Evolutionary conservation across 1,140 invertebrate genomes (phyloP), one percentile per base, ranked within the genome.

Genomic region (Mycetomoellerius zeteki): DNA sequence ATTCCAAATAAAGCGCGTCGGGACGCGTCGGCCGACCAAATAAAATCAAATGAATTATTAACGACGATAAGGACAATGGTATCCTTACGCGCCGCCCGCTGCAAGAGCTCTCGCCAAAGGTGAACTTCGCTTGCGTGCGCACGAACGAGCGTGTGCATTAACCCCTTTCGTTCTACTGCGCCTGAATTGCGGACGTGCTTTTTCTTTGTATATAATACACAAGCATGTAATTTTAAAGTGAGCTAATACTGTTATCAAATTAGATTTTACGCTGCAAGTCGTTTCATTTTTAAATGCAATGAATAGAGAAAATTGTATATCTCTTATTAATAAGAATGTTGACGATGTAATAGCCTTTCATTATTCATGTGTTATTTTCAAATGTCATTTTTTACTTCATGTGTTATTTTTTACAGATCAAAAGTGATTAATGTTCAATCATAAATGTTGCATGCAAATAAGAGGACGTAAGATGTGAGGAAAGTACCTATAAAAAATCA

Each of bases 41-140:
- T 73, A 58, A 73, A 75, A 62, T 84, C 80, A 21, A 73, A 73
- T 82, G 67, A 82, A 82, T 82, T 82, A 82, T 82, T 82, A 72
- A 82, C 33, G 54, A 47, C 52, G 78, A 82, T 73, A 47, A 82
- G 52, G 54, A 82, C 54, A 82, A 82, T 73, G 50, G 33, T 43
- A 43, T n/a, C n/a, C 50, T 72, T 10, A 54, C 56, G 50, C 50
- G 5, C 14, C 47, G 14, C 8, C 14, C 62, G 64, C 4, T 2
- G 65, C 37, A 21, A 56, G 37, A 24, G 5, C 8, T 12, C 58
- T 62, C 16, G 58, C 24, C 14, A 56, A 82, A 82, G 67, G 37
- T 24, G 24, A 72, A 58, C 52, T 12, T 54, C 47, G 62, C 33
- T 21, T 19, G 54, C 33, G 24, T 37, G 47, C 47, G n/a, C 30